These are phyloP conservation scores for Hucho hucho DNA, from an alignment of 2,113 vertebrate species.

Conservation along the genomic window DNA sequence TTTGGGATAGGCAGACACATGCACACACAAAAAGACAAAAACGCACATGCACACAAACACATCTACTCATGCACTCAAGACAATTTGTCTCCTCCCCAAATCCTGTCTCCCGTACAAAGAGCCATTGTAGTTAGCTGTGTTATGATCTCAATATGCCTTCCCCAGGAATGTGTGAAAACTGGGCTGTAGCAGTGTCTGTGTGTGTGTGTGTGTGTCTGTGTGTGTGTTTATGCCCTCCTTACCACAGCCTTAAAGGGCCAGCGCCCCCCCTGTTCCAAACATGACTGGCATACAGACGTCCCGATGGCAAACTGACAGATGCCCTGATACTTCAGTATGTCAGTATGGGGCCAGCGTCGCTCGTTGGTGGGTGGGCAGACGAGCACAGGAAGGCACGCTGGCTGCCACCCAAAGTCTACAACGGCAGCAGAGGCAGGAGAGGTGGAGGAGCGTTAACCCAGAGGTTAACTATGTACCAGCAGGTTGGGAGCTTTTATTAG, in stretches of 20 bases:
- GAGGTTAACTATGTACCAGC: slow-evolving; percentile 61
- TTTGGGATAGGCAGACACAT: slow-evolving; percentile 18
- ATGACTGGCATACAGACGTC: slow-evolving; percentile 69
- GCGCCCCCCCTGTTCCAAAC: slow-evolving; percentile 41
- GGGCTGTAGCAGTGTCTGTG: slow-evolving; percentile 44
- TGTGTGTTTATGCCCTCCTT: slow-evolving; percentile 56
- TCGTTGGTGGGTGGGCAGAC: slow-evolving; percentile 24
- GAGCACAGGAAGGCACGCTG: slow-evolving; percentile 47
- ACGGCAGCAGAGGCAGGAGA: slow-evolving; percentile 38
- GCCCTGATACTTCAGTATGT: slow-evolving; percentile 15
- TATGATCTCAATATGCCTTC: slow-evolving; percentile 78
- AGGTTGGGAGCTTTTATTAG: slow-evolving; percentile 23
- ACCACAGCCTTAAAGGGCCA: slow-evolving; percentile 66
- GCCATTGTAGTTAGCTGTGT: slow-evolving; percentile 74
- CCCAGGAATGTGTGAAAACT: slow-evolving; percentile 77
- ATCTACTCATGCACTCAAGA: slow-evolving; percentile 58
- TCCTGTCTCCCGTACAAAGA: slow-evolving; percentile 70
- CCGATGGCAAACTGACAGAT: neutral
- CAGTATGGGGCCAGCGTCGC: slow-evolving; percentile 14
- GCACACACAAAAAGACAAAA: slow-evolving; percentile 27
- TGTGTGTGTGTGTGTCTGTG: slow-evolving; percentile 8
- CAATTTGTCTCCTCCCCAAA: slow-evolving; percentile 67
- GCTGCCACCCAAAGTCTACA: slow-evolving; percentile 58
- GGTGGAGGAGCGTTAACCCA: slow-evolving; percentile 35
- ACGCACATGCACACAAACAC: slow-evolving; percentile 3